Evolutionary conservation across 2,888 invertebrate species (phyloP).

Genomic region (Ophraella communa): DNA sequence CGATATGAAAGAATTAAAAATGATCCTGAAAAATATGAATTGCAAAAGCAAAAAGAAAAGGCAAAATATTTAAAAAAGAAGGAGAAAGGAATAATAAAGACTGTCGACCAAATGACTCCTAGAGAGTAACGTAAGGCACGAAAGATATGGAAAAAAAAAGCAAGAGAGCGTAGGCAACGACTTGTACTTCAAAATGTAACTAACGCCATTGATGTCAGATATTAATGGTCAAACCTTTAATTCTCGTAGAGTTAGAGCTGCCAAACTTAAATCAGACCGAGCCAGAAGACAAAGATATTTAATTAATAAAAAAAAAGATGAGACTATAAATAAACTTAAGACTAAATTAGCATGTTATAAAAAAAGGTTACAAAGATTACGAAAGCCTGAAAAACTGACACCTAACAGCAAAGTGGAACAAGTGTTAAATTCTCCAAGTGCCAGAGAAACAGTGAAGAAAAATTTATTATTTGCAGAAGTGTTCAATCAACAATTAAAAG

Average conservation of each 20-base stretch:
- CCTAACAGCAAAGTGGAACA: background rate
- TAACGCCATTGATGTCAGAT: background rate
- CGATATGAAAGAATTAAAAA: conserved; percentile 11
- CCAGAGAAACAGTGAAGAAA: background rate
- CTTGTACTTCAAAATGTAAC: background rate
- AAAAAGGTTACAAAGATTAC: background rate
- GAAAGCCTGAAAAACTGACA: background rate
- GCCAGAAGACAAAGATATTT: background rate
- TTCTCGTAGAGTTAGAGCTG: background rate
- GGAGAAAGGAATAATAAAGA: conserved; percentile 12
- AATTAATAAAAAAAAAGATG: background rate
- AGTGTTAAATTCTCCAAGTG: background rate
- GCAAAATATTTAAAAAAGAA: conserved; percentile 12
- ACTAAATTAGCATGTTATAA: background rate
- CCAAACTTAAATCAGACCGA: background rate
- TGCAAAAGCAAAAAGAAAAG: conserved; percentile 10
- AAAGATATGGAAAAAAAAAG: conserved; percentile 3
- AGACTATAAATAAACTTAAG: background rate
- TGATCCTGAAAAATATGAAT: conserved; percentile 11
- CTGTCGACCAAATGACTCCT: conserved; percentile 19
- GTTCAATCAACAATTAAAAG: background rate
- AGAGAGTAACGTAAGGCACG: conserved; percentile 1
- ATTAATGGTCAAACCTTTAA: background rate
- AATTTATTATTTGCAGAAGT: background rate
- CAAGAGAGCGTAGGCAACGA: background rate